These are phyloP conservation scores for Colinus virginianus DNA, from an alignment of 2,113 vertebrate genomes.

Conservation along the genomic window DNA sequence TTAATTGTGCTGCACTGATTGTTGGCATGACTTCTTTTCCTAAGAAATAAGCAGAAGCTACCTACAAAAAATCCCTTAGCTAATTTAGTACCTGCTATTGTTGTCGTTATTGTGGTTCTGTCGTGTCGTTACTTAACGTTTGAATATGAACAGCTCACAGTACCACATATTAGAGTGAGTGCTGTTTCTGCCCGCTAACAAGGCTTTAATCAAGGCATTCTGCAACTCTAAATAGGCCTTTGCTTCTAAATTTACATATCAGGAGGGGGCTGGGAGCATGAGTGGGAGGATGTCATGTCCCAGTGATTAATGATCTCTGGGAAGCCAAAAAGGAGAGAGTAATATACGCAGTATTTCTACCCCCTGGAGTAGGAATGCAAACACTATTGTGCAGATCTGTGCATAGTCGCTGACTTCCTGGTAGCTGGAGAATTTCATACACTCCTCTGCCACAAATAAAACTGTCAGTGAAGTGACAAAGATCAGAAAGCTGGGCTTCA, in stretches of 20 bases:
- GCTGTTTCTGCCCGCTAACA: constrained; percentile 59
- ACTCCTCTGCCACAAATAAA: constrained; percentile 85
- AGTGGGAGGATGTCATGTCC: constrained; percentile 83
- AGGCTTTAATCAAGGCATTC: constrained; percentile 74
- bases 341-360: constrained; percentile 83
- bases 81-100: not conserved
- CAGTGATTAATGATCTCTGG: constrained; percentile 88
- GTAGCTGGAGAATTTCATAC: constrained; percentile 88
- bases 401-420: constrained; percentile 82
- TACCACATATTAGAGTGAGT: constrained; percentile 10
- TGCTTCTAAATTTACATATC: constrained; percentile 78
- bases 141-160: constrained; percentile 27
- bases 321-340: constrained; percentile 76
- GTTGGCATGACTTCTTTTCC: not conserved
- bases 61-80: not conserved
- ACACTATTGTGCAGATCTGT: constrained; percentile 83
- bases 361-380: constrained; percentile 85
- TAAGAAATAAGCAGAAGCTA: constrained; percentile 8
- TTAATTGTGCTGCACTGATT: not conserved
- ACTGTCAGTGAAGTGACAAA: constrained; percentile 85
- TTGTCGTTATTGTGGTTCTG: constrained; percentile 6
- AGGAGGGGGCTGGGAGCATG: constrained; percentile 81
- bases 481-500: constrained; percentile 80
- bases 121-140: not conserved
- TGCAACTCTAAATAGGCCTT: constrained; percentile 68